phyloP scores from a whole-genome alignment of 2,888 invertebrate species.

The Lithophane semibrunnea region DNA sequence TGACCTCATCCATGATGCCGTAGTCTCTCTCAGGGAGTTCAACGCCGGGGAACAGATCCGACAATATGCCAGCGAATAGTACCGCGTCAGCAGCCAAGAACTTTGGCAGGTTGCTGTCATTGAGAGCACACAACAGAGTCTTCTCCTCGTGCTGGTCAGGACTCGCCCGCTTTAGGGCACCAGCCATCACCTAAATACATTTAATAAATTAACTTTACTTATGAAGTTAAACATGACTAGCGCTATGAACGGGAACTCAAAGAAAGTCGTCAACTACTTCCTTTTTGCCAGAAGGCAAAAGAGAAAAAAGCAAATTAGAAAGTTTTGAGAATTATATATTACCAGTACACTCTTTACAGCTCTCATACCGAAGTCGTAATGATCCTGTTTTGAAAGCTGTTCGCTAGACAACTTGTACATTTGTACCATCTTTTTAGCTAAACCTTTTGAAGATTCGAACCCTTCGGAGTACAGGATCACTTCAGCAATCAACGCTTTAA shows the following conservation, averaged over 20 bases:
- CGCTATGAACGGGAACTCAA: background rate
- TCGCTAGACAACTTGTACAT: slow-evolving; percentile 98
- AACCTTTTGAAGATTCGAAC: slow-evolving; percentile 95
- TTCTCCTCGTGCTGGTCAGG: slow-evolving; percentile 96
- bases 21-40: slow-evolving; percentile 95
- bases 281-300: background rate
- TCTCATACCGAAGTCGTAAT: slow-evolving; percentile 98
- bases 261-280: background rate
- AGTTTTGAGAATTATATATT: slow-evolving; percentile 41
- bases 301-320: background rate
- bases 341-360: slow-evolving; percentile 97
- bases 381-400: slow-evolving; percentile 97
- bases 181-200: slow-evolving; percentile 94
- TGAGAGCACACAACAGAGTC: slow-evolving; percentile 95
- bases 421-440: slow-evolving; percentile 98
- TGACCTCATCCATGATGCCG: slow-evolving; percentile 93
- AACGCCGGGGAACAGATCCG: slow-evolving; percentile 97
- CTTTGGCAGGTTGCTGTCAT: slow-evolving; percentile 97
- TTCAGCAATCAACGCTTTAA: slow-evolving; percentile 95
- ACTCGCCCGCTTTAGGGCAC: slow-evolving; percentile 95
- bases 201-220: background rate
- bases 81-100: slow-evolving; percentile 96
- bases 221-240: background rate
- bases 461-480: slow-evolving; percentile 98
- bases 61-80: slow-evolving; percentile 96